phyloP scores from a whole-genome alignment of 2,113 vertebrate genomes.

The Entomyzon cyanotis region DNA sequence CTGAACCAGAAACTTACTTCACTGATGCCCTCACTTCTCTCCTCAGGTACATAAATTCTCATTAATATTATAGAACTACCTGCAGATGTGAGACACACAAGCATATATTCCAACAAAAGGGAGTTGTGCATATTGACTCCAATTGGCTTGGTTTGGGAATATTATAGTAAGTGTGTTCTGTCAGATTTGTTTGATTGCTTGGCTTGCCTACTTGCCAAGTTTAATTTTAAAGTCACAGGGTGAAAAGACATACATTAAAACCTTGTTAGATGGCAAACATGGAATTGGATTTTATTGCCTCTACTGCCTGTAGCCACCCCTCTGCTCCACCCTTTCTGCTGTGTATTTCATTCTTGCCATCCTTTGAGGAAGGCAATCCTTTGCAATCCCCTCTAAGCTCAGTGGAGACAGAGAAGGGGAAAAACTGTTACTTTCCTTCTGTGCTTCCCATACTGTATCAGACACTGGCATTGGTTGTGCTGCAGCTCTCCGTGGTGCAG shows the following conservation, averaged over 20 bases:
- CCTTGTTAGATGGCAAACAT: not conserved
- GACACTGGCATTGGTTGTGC: not conserved
- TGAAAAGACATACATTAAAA: constrained; percentile 43
- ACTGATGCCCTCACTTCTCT: constrained; percentile 22
- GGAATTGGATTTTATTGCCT: constrained; percentile 15
- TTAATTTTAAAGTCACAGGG: constrained; percentile 31
- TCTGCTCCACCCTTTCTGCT: not conserved
- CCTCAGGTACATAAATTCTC: not conserved
- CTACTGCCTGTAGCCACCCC: not conserved
- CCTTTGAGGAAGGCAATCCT: not conserved
- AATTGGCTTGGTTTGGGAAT: not conserved
- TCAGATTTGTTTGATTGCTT: constrained; percentile 19
- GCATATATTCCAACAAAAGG: not conserved
- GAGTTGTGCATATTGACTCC: not conserved
- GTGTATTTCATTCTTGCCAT: not conserved
- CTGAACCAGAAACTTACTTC: not conserved
- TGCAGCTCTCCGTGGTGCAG: not conserved
- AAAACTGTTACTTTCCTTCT: not conserved
- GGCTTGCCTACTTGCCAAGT: constrained; percentile 41
- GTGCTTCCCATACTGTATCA: not conserved
- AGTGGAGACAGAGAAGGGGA: not conserved
- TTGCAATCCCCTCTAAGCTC: not conserved
- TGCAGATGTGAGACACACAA: not conserved
- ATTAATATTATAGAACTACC: constrained; percentile 48
- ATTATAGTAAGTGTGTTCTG: not conserved